Evolutionary conservation across 1,140 invertebrate genomes (phyloP).

Genomic region (Telenomus remus): DNA sequence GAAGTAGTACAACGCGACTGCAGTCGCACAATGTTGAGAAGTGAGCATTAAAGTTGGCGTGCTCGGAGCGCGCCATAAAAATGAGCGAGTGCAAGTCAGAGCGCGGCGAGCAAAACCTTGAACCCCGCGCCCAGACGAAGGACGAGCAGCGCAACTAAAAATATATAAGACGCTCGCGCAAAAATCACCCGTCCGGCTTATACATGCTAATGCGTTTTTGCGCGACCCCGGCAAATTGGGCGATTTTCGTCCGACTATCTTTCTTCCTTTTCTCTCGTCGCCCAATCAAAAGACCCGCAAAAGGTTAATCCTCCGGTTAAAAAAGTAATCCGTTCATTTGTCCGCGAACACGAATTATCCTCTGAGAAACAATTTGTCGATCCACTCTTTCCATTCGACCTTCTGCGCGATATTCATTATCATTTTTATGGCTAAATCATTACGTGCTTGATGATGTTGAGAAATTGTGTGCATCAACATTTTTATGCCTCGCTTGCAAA

Average conservation of each 20-base stretch:
- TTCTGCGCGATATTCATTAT: not conserved
- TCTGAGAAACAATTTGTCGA: constrained; percentile 9
- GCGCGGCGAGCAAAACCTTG: constrained; percentile 61
- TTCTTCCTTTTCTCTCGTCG: constrained; percentile 8
- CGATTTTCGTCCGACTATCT: constrained; percentile 12
- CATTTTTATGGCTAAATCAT: too few species aligned
- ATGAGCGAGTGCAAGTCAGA: constrained; percentile 49
- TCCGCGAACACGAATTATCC: constrained; percentile 13
- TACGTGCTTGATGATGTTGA: too few species aligned
- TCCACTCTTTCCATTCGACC: constrained; percentile 1
- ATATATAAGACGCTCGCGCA: constrained; percentile 59
- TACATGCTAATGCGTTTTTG: constrained; percentile 62
- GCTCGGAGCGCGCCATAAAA: constrained; percentile 20
- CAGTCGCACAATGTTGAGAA: constrained; percentile 32
- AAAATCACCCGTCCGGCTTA: constrained; percentile 64
- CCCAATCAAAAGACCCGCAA: constrained; percentile 19
- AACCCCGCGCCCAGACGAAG: constrained; percentile 68
- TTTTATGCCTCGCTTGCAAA: too few species aligned
- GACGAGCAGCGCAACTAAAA: constrained; percentile 67
- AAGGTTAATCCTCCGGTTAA: constrained; percentile 24
- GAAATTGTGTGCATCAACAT: too few species aligned
- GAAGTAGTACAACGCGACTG: constrained; percentile 31
- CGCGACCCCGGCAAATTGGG: constrained; percentile 25
- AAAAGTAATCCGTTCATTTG: constrained; percentile 32
- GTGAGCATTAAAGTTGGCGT: constrained; percentile 24